Base-by-base conservation (phyloP, 2,113 vertebrate species). In the Steatornis caripensis region DNA sequence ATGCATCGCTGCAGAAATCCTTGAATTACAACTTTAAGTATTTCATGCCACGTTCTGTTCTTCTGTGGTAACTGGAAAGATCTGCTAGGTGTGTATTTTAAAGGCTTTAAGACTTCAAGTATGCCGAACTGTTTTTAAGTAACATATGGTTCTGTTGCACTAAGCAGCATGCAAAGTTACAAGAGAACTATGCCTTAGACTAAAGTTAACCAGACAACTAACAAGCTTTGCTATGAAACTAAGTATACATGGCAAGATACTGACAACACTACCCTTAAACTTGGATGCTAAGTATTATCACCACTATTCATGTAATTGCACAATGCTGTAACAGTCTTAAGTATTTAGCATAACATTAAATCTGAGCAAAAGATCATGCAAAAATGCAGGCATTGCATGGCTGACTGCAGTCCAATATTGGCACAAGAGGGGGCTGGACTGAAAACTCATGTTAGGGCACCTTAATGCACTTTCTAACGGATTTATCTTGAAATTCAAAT, bases 401-500 rank as follows among this genome's bases (percentile, higher is more conserved):
- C 71, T 98, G 97, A 99, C 98, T 93, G 98, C 95, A 77, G 87
- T 98, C 98, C 97, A 98, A 98, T 97, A 99, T 79, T 97, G 98
- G 98, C 94, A 98, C 97, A 98, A 97, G 98, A 99, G 93, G 76
- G 97, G 91, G 96, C 97, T 99, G 98, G 91, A 96, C 94, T 89
- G 96, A 1, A 99, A 54, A 84, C 95, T 99, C 98, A 99, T 6
- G 98, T 95, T 97, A 97, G 99, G 99, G 96, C 96, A 95, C 98
- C 98, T 98, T 98, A 98, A 30, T 94, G 98, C 98, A 98, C 98
- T 98, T 80, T 99, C 98, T 98, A 99, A 98, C 49, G 98, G 99
- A 98, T 99, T 98, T 98, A 79, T 98, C 98, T 97, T 98, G 98
- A 98, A 99, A 98, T 3, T 97, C 95, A 98, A 97, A 98, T 57